Evolutionary conservation across 2,113 vertebrate species (phyloP), one percentile per base, ranked within the genome.

Genomic region (Gyps fulvus): DNA sequence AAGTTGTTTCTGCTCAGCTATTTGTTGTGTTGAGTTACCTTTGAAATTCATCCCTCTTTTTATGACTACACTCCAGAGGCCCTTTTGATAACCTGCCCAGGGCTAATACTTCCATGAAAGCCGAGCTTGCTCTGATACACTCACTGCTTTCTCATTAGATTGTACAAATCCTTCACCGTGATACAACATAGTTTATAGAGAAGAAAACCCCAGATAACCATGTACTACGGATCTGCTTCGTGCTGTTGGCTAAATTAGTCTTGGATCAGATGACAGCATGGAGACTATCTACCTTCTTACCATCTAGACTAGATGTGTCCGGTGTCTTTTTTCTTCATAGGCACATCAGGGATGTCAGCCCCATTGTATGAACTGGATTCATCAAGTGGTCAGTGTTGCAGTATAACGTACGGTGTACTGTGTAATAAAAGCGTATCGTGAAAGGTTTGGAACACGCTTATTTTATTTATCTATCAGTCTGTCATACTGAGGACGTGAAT

Each of bases 21-120:
- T 92, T 95, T 95, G 92, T 93, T 97, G 82, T 92, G 83, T 91
- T 98, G 91, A 76, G 97, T 97, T 98, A 98, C 98, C 98, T 98
- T 98, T 97, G 97, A 97, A 97, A 97, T 95, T 95, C 83, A 89
- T 74, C 85, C 88, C 52, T 87, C 40, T 95, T 83, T 95, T 88
- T 91, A 91, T 74, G 91, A 97, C 90, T 90, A 4, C 17, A 21
- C 62, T 94, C 93, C 90, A 95, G 92, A 89, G 94, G 90, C 43
- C 95, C 79, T 96, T 97, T 94, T 95, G 96, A 95, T 85, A 94
- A 61, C 90, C 84, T 95, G 82, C 79, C 91, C 81, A 50, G 86
- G 65, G 77, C 63, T 94, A 96, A 93, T 66, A 54, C 58, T 95
- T 88, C 82, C 92, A 86, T 70, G 85, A 79, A 70, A 82, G 45